A percentile compares a stretch with the other conserved stretches of the same genome.
phyloP scores from a whole-genome alignment of 2,113 vertebrate genomes.

The Sakesphorus luctuosus region DNA sequence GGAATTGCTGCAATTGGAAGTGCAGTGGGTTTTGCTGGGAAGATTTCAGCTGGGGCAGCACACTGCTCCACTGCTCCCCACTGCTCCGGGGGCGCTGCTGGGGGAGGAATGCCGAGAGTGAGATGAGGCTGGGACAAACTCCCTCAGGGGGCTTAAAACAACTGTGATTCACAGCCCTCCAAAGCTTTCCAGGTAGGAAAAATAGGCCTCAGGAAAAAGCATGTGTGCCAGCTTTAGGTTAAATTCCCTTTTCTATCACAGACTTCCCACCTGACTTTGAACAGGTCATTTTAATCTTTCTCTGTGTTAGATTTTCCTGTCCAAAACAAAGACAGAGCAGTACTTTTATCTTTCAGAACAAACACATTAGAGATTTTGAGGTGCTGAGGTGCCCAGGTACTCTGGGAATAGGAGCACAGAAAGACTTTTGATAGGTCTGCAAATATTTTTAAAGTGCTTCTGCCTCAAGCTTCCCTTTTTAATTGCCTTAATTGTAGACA shows the following conservation, averaged over 20 bases:
- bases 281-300: conserved; percentile 27
- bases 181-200: not conserved
- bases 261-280: conserved; percentile 41
- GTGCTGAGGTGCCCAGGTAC: not conserved
- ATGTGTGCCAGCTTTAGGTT: not conserved
- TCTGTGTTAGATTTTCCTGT: conserved; percentile 9
- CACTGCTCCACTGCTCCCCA: not conserved
- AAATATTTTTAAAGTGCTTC: conserved; percentile 51
- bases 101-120: not conserved
- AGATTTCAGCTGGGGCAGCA: not conserved
- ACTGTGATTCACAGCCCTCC: not conserved
- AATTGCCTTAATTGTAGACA: conserved; percentile 31
- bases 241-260: conserved; percentile 18
- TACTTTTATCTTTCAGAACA: conserved; percentile 44
- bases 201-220: conserved; percentile 1
- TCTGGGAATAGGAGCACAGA: conserved; percentile 11
- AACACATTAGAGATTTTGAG: conserved; percentile 41
- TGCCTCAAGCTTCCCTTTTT: conserved; percentile 23
- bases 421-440: conserved; percentile 22
- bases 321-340: conserved; percentile 9
- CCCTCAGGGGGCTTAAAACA: not conserved
- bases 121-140: not conserved
- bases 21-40: not conserved
- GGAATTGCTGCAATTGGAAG: not conserved
- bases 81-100: not conserved